Evolutionary conservation across 2,113 vertebrate genomes (phyloP), one percentile per base, ranked within the genome.

Genomic region (Nycticryphes semicollaris): DNA sequence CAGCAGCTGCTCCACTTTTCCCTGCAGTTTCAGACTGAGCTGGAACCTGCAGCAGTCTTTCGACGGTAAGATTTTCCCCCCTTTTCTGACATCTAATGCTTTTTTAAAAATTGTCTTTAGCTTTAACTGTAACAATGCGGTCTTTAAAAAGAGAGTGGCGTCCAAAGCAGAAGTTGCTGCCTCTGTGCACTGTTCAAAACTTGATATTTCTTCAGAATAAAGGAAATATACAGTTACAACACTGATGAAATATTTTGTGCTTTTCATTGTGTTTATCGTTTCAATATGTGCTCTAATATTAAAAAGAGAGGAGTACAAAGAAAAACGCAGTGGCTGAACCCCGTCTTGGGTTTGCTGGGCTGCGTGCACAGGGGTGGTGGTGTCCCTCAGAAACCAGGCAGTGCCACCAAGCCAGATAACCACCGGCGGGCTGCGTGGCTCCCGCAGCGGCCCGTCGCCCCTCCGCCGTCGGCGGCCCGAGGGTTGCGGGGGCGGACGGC

Each of bases 241-340:
- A 96, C 88, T 50, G 62, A 88, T 54, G 62, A 96, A 97, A 97
- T 97, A 96, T 96, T 97, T 96, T 96, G 96, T 97, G 92, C 96
- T 97, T 98, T 98, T 97, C 96, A 93, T 95, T 97, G 97, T 97
- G 97, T 97, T 98, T 98, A 98, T 98, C 94, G 95, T 96, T 98
- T 98, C 98, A 98, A 97, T 98, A 97, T 98, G 98, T 96, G 97
- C 83, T 97, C 87, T 96, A 85, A 97, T 97, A 97, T 97, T 97
- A 97, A 97, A 96, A 96, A 73, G 63, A 47, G 87, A 87, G 81
- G 90, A 96, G 87, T 94, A 97, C 96, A 98, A 97, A 97, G 95
- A 86, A 62, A 93, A 92, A 59, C 70, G 33, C 80, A 28, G 59
- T 68, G 95, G 57, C 66, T 48, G 90, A 62, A 54, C 75, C 63